These are phyloP conservation scores for Palythoa heliodiscus DNA, from an alignment of 92 coral and sea anemone species.

Conservation along the genomic window DNA sequence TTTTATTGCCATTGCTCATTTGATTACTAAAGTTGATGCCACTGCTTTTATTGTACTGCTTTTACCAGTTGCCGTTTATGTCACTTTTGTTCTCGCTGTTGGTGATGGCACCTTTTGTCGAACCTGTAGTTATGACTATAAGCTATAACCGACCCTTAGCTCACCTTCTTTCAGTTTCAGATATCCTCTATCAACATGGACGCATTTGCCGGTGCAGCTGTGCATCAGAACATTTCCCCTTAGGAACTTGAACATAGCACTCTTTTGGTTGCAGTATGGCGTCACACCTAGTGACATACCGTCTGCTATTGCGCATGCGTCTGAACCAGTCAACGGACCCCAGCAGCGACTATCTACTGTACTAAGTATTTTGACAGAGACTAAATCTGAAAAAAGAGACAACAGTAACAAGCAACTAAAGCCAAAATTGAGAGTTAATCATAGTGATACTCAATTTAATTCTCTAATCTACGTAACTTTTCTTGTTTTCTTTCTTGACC, in stretches of 20 bases:
- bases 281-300: conserved; percentile 62
- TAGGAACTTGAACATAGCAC: conserved; percentile 74
- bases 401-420: not conserved
- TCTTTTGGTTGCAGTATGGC: conserved; percentile 66
- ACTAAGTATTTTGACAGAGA: conserved; percentile 64
- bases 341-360: conserved; percentile 72
- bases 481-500: too few species aligned
- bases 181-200: conserved; percentile 46
- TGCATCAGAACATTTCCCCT: conserved; percentile 63
- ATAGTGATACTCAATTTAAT: not conserved
- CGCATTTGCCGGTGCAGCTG: conserved; percentile 84
- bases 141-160: not conserved
- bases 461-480: too few species aligned
- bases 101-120: not conserved
- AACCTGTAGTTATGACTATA: not conserved
- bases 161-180: conserved; percentile 34
- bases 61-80: not conserved
- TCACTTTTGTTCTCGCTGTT: not conserved
- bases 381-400: conserved; percentile 57
- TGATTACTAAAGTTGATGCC: not conserved
- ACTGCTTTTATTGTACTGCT: not conserved
- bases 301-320: conserved; percentile 61
- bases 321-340: conserved; percentile 63
- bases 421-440: not conserved
- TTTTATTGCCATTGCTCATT: not conserved